Evolutionary conservation across 2,888 invertebrate genomes (phyloP).

Genomic region (Dynastes grantii): DNA sequence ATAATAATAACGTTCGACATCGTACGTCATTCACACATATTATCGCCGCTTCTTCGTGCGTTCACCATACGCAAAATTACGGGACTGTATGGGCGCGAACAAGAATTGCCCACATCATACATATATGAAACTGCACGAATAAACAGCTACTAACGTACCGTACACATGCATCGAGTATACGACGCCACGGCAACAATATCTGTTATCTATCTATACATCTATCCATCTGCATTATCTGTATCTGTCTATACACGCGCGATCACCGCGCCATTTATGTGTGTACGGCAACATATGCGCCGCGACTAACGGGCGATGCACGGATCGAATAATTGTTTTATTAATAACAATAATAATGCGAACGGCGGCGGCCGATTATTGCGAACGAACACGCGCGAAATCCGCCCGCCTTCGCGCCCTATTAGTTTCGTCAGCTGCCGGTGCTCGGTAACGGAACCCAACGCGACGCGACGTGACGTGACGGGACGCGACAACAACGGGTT

Average conservation of each 20-base stretch:
- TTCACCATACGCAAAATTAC: background rate
- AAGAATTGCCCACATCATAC: too few species aligned
- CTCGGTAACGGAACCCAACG: background rate
- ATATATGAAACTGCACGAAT: constrained; percentile 16
- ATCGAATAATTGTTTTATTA: constrained; percentile 34
- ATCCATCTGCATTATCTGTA: constrained; percentile 15
- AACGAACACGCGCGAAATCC: constrained; percentile 12
- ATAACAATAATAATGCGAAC: constrained; percentile 23
- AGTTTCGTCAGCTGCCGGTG: background rate
- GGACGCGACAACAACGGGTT: constrained; percentile 2
- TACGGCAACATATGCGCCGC: constrained; percentile 12
- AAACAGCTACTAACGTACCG: background rate
- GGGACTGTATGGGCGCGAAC: too few species aligned
- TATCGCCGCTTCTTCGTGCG: constrained; percentile 11
- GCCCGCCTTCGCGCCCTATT: constrained; percentile 13
- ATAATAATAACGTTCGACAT: background rate
- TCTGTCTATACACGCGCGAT: constrained; percentile 12
- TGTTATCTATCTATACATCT: constrained; percentile 15
- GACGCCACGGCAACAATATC: background rate
- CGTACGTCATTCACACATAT: constrained; percentile 9
- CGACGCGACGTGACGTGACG: background rate
- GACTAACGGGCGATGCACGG: background rate
- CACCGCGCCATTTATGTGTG: background rate
- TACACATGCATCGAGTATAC: background rate
- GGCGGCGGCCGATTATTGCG: constrained; percentile 11